Percentiles rank a stretch among this genome's conserved stretches.
Evolutionary conservation across 2,113 vertebrate genomes (phyloP).

Genomic region (Embiotoca jacksoni): DNA sequence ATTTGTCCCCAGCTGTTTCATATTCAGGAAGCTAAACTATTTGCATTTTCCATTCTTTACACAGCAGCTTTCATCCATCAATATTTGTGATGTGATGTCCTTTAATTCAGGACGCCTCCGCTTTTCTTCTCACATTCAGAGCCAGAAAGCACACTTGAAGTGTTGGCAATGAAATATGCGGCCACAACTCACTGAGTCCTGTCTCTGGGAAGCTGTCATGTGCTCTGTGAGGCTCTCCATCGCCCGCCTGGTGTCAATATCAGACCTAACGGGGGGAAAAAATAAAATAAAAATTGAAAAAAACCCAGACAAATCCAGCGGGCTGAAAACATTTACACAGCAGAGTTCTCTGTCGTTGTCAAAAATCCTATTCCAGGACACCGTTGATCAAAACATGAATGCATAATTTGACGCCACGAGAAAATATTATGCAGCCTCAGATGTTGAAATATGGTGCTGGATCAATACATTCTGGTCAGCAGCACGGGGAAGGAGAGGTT

Average conservation of each 20-base stretch:
- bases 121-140: slow-evolving; percentile 19
- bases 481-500: slow-evolving; percentile 1
- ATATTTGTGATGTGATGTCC: slow-evolving; percentile 4
- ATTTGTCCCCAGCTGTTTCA: slow-evolving; percentile 5
- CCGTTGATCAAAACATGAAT: slow-evolving; percentile 48
- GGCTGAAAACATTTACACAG: slow-evolving; percentile 25
- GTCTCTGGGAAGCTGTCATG: slow-evolving; percentile 83
- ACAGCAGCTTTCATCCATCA: slow-evolving; percentile 28
- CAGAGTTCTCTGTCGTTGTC: neutral
- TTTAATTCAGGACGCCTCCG: slow-evolving; percentile 14
- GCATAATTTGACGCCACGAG: slow-evolving; percentile 30
- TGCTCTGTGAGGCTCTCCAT: slow-evolving; percentile 88
- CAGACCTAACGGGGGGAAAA: slow-evolving; percentile 80
- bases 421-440: slow-evolving; percentile 33
- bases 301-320: slow-evolving; percentile 38
- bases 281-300: slow-evolving; percentile 27
- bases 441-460: slow-evolving; percentile 44
- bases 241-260: slow-evolving; percentile 89
- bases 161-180: slow-evolving; percentile 20
- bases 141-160: slow-evolving; percentile 10
- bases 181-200: slow-evolving; percentile 87
- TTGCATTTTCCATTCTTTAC: slow-evolving; percentile 11
- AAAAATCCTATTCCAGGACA: slow-evolving; percentile 28
- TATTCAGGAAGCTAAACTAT: slow-evolving; percentile 22
- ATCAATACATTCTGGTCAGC: slow-evolving; percentile 49